A percentile compares a stretch with the other conserved stretches of the same genome.
These are phyloP conservation scores for Antennarius striatus DNA, from an alignment of 2,113 vertebrate species.

Conservation along the genomic window DNA sequence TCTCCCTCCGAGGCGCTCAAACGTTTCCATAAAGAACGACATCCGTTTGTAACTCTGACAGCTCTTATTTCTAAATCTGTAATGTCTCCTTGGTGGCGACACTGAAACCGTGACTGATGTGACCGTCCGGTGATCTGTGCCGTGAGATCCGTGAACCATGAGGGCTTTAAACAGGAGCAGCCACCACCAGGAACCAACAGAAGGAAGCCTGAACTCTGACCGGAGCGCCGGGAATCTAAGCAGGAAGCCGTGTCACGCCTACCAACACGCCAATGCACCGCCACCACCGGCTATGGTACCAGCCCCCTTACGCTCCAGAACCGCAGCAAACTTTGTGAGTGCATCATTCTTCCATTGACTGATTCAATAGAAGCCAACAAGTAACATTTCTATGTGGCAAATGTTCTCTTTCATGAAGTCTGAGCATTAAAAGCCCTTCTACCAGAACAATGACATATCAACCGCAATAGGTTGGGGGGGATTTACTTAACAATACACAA, in stretches of 20 bases:
- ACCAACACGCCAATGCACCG: too few relatives aligned
- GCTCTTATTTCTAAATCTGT: not conserved
- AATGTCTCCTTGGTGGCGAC: slow-evolving; percentile 17
- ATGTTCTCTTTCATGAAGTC: slow-evolving; percentile 10
- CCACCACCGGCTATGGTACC: too few relatives aligned
- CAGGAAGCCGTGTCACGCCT: too few relatives aligned
- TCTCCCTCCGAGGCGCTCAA: not conserved
- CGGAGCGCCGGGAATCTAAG: too few relatives aligned
- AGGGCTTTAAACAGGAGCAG: slow-evolving; percentile 31
- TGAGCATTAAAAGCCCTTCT: slow-evolving; percentile 39
- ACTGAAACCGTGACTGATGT: slow-evolving; percentile 1
- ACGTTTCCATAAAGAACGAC: slow-evolving; percentile 13
- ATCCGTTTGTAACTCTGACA: slow-evolving; percentile 2
- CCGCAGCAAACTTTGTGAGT: too few relatives aligned
- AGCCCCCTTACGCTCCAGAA: slow-evolving; percentile 7
- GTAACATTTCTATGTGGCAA: too few relatives aligned
- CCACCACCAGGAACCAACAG: not conserved
- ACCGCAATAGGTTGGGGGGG: slow-evolving; percentile 37
- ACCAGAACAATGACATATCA: slow-evolving; percentile 42
- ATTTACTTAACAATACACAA: slow-evolving; percentile 55
- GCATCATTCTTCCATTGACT: too few relatives aligned
- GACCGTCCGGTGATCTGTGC: slow-evolving; percentile 12
- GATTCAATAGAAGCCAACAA: too few relatives aligned
- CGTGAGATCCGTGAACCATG: slow-evolving; percentile 24
- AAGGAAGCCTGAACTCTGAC: slow-evolving; percentile 10